These are phyloP conservation scores for Oxystoma pomonae DNA, from an alignment of 2,888 invertebrate species.

Conservation along the genomic window DNA sequence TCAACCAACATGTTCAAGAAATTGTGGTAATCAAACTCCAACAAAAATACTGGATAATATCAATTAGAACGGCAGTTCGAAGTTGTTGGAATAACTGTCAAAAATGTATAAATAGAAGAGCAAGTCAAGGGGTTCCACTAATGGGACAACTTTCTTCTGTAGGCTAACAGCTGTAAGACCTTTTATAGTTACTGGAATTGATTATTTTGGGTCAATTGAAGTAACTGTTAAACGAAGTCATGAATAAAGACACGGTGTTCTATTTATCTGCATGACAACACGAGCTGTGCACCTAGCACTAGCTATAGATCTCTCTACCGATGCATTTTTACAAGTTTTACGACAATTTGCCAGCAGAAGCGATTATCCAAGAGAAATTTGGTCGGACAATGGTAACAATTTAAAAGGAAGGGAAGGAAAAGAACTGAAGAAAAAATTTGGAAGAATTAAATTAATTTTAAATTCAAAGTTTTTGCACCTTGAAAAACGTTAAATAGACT, in stretches of 20 bases:
- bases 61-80: not conserved
- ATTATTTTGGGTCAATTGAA: not conserved
- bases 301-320: too few relatives aligned
- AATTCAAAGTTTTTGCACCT: too few relatives aligned
- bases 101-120: not conserved
- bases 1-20: conserved; percentile 2
- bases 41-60: conserved; percentile 2
- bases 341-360: too few relatives aligned
- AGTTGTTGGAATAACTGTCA: conserved; percentile 5
- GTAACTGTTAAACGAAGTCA: not conserved
- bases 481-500: too few relatives aligned
- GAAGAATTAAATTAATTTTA: too few relatives aligned
- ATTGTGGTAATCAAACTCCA: not conserved
- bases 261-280: too few relatives aligned
- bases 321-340: too few relatives aligned
- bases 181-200: not conserved
- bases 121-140: not conserved
- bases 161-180: not conserved
- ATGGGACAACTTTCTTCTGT: not conserved
- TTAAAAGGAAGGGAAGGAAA: too few relatives aligned
- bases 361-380: too few relatives aligned
- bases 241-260: not conserved
- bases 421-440: too few relatives aligned
- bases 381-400: too few relatives aligned
- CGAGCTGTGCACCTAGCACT: too few relatives aligned